phyloP scores from a whole-genome alignment of 2,113 vertebrate genomes.

The Hystrix cristata region DNA sequence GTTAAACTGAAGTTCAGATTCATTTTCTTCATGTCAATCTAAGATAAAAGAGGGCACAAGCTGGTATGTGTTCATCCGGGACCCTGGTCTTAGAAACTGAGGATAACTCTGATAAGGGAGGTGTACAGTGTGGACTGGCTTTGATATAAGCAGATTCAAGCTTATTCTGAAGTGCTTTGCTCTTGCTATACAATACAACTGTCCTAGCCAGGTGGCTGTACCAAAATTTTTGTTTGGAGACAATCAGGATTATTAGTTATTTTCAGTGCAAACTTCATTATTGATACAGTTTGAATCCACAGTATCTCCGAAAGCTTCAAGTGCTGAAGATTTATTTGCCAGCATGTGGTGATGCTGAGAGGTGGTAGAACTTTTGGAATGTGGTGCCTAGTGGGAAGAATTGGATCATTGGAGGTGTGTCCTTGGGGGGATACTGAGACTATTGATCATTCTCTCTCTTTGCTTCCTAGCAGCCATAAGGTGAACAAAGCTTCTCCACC shows the following conservation, averaged over 20 bases:
- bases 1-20: slow-evolving; percentile 84
- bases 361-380: neutral
- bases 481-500: neutral
- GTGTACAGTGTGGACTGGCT: neutral
- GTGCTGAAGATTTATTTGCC: neutral
- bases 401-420: neutral
- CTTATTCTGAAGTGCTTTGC: neutral
- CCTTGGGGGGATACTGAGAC: too few species aligned
- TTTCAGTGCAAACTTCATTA: neutral
- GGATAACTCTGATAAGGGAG: neutral
- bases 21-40: slow-evolving; percentile 77
- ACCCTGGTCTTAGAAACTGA: neutral
- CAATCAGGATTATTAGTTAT: neutral
- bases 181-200: fast-evolving
- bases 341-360: too few species aligned
- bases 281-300: neutral
- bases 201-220: neutral
- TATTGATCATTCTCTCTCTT: neutral
- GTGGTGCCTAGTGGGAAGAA: too few species aligned
- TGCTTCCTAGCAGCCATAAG: neutral
- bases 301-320: neutral
- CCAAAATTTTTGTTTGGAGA: neutral
- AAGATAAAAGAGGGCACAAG: slow-evolving; percentile 72
- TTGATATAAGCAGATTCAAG: neutral
- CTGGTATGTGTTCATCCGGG: too few species aligned